Percentiles rank a stretch among this genome's conserved stretches.
phyloP scores from a whole-genome alignment of 92 coral and sea anemone species.

The Nematostella vectensis region DNA sequence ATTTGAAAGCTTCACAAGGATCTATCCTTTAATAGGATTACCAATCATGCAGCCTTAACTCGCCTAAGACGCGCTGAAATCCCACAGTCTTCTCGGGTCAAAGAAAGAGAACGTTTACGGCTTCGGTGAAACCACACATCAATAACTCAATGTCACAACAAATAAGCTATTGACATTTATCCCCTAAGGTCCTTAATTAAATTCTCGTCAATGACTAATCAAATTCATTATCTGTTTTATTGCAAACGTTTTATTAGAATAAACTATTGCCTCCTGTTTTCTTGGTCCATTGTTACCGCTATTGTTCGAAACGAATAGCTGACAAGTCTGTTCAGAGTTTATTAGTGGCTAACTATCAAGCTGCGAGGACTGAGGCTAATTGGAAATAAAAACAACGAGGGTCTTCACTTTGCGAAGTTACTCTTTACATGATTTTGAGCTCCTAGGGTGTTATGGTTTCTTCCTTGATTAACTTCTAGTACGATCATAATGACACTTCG shows the following conservation, averaged over 20 bases:
- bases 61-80: conserved; percentile 3
- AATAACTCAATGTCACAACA: background rate
- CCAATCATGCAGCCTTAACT: background rate
- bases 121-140: too few species aligned
- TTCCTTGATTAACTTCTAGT: background rate
- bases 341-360: conserved; percentile 66
- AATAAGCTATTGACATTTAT: conserved; percentile 9
- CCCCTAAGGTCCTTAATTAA: conserved; percentile 55
- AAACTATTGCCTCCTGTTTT: conserved; percentile 61
- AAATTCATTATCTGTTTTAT: conserved; percentile 60
- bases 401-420: conserved; percentile 19
- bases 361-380: conserved; percentile 43
- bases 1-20: background rate
- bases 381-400: conserved; percentile 57
- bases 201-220: conserved; percentile 72
- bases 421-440: background rate
- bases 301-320: background rate
- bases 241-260: conserved; percentile 69
- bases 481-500: background rate
- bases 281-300: background rate
- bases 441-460: background rate
- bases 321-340: conserved; percentile 17
- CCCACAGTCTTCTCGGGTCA: too few species aligned
- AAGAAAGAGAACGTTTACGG: too few species aligned
- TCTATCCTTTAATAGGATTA: background rate